phyloP scores from a whole-genome alignment of 2,888 invertebrate species.

The Pocota personata region DNA sequence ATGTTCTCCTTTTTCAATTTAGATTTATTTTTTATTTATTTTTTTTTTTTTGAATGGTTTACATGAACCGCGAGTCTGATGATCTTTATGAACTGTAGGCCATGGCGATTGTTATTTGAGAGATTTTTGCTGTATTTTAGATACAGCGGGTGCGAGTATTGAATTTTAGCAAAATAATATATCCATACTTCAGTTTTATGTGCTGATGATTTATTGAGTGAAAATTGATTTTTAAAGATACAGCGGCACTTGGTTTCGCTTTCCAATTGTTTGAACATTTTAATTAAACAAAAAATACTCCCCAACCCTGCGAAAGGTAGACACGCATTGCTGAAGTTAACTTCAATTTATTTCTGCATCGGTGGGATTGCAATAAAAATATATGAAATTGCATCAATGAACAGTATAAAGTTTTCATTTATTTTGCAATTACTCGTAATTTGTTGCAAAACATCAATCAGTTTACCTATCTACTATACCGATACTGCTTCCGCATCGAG shows the following conservation, averaged over 20 bases:
- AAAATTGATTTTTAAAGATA: neutral
- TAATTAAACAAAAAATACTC: neutral
- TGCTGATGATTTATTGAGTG: slow-evolving; percentile 17
- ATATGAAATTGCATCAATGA: neutral
- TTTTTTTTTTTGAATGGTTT: neutral
- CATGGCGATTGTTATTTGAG: neutral
- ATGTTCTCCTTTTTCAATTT: slow-evolving; percentile 24
- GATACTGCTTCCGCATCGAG: neutral
- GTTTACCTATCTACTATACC: too few relatives aligned
- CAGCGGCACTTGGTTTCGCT: neutral
- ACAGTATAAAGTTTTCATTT: neutral
- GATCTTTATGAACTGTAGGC: neutral
- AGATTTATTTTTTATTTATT: slow-evolving; percentile 10
- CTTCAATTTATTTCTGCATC: slow-evolving; percentile 4
- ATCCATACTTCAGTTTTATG: neutral
- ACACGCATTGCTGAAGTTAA: neutral
- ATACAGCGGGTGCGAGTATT: neutral
- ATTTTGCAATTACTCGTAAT: neutral
- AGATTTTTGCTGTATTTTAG: neutral
- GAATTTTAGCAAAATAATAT: neutral
- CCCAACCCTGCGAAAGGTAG: neutral
- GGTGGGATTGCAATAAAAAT: slow-evolving; percentile 12
- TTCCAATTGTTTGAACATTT: too few relatives aligned
- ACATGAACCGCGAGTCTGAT: neutral
- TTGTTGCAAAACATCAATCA: neutral